Conservation (phyloP, 1,140 invertebrate genomes). For the Elysia chlorotica region DNA sequence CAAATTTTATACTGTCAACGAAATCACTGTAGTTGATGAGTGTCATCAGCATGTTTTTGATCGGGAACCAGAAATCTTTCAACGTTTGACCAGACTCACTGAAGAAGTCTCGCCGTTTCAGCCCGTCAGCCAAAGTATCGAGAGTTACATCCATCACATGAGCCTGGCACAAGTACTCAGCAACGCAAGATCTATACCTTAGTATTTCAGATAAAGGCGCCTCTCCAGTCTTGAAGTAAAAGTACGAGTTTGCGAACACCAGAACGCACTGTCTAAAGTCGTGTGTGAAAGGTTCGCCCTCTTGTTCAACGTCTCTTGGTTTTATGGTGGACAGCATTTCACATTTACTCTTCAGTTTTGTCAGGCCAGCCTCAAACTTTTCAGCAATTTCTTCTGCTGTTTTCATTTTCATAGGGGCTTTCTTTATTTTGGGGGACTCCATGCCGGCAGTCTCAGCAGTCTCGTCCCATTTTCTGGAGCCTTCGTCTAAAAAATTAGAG, state of each 20-base stretch:
- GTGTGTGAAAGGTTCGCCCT: slow-evolving; percentile 6
- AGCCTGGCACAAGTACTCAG: neutral
- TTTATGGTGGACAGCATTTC: too few relatives aligned
- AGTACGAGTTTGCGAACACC: slow-evolving; percentile 8
- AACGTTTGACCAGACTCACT: neutral
- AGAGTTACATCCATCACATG: neutral
- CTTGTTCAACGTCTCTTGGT: neutral
- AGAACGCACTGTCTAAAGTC: slow-evolving; percentile 2
- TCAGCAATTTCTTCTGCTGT: too few relatives aligned
- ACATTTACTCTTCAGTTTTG: too few relatives aligned
- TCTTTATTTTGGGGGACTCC: too few relatives aligned
- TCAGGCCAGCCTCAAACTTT: too few relatives aligned
- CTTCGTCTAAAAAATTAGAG: too few relatives aligned
- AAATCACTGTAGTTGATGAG: slow-evolving; percentile 12
- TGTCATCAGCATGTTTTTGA: slow-evolving; percentile 6
- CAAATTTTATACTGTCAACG: neutral
- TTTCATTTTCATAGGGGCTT: too few relatives aligned
- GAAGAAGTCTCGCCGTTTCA: neutral
- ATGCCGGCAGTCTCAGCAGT: too few relatives aligned
- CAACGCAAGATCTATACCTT: neutral
- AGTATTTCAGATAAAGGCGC: slow-evolving; percentile 1
- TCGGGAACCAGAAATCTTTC: slow-evolving; percentile 8
- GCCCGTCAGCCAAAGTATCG: neutral
- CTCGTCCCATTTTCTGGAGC: too few relatives aligned
- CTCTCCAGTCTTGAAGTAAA: neutral